phyloP scores from a whole-genome alignment of 2,888 invertebrate genomes.

The Choristoneura rosaceana region DNA sequence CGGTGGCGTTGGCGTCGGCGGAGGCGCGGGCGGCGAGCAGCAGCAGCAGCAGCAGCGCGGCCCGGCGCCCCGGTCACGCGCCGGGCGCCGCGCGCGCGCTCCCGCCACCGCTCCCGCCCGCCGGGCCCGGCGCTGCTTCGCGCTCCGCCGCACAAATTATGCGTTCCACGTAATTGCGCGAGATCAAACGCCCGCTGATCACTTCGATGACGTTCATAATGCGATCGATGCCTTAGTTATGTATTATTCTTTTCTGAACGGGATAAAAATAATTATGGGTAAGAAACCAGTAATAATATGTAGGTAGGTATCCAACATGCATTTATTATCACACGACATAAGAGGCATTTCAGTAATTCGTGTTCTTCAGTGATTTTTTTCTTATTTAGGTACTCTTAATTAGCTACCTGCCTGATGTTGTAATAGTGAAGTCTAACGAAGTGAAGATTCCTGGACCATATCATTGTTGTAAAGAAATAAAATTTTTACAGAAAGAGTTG shows the following conservation, averaged over 20 bases:
- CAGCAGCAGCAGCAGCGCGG: slow-evolving; percentile 54
- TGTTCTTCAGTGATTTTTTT: too few species aligned
- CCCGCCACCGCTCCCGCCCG: slow-evolving; percentile 52
- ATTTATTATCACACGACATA: background rate
- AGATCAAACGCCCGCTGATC: slow-evolving; percentile 57
- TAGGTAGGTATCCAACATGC: background rate
- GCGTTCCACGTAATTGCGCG: slow-evolving; percentile 55
- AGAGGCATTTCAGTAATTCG: too few species aligned
- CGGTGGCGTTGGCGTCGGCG: slow-evolving; percentile 41
- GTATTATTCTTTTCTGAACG: slow-evolving; percentile 30
- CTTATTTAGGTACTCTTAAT: too few species aligned
- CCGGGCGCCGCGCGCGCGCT: slow-evolving; percentile 60
- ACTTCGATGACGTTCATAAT: slow-evolving; percentile 51
- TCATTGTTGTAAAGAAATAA: too few species aligned
- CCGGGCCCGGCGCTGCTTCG: slow-evolving; percentile 47
- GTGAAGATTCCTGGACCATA: too few species aligned
- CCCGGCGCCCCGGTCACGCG: slow-evolving; percentile 39
- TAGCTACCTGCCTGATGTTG: too few species aligned
- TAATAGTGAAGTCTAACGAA: too few species aligned
- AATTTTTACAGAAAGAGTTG: too few species aligned
- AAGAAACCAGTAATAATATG: slow-evolving; percentile 9
- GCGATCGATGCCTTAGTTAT: slow-evolving; percentile 47
- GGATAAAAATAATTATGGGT: slow-evolving; percentile 29
- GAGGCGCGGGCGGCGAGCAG: slow-evolving; percentile 54
- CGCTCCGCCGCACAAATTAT: slow-evolving; percentile 54